phyloP scores from a whole-genome alignment of 1,140 invertebrate genomes.

The Drosophila nebulosa region DNA sequence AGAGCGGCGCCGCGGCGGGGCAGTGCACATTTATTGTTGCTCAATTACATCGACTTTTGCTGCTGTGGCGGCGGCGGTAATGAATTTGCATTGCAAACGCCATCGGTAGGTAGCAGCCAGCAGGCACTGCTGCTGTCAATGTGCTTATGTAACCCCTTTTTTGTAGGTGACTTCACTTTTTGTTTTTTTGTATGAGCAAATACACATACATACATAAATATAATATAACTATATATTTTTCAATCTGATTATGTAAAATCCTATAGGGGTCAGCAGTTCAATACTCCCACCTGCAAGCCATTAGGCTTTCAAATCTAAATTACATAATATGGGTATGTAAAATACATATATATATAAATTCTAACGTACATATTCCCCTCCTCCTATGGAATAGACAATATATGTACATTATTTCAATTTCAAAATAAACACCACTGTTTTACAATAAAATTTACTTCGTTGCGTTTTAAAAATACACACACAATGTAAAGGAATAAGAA shows the following conservation, averaged over 20 bases:
- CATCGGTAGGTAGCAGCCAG: constrained; percentile 4
- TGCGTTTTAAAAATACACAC: constrained; percentile 39
- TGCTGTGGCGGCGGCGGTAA: constrained; percentile 1
- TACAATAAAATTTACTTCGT: constrained; percentile 21
- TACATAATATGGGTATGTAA: constrained; percentile 3
- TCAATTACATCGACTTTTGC: constrained; percentile 34
- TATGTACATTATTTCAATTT: too few species aligned
- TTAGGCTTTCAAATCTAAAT: not conserved
- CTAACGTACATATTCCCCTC: too few species aligned
- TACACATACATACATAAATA: not conserved
- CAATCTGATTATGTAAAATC: constrained; percentile 20
- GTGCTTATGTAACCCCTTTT: constrained; percentile 54
- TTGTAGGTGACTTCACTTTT: constrained; percentile 9
- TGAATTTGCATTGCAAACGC: constrained; percentile 42
- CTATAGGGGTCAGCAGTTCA: constrained; percentile 2
- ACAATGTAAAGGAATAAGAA: not conserved
- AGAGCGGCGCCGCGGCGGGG: constrained; percentile 16
- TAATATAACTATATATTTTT: constrained; percentile 11
- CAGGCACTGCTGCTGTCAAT: constrained; percentile 34
- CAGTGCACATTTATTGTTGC: constrained; percentile 14
- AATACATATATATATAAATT: not conserved
- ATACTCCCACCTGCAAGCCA: not conserved
- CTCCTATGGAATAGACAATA: too few species aligned
- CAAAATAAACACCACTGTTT: not conserved
- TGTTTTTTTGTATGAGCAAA: not conserved